Conservation (phyloP, 1,140 invertebrate genomes). For the Melitaea cinxia region DNA sequence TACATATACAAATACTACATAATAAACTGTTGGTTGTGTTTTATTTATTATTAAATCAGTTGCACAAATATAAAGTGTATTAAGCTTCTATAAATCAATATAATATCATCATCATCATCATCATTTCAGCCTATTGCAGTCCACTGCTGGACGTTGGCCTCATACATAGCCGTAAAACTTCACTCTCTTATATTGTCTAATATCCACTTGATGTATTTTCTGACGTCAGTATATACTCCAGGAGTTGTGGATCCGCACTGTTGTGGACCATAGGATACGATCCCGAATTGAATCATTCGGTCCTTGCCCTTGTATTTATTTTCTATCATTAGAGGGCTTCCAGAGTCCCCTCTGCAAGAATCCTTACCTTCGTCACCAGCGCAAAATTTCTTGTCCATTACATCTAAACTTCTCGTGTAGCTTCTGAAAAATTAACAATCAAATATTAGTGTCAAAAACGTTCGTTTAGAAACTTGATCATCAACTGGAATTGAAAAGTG, state of each 20-base stretch:
- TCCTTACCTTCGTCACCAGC: constrained; percentile 34
- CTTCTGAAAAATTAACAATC: neutral
- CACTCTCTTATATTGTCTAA: constrained; percentile 36
- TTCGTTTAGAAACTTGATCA: too few relatives aligned
- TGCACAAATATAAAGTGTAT: too few relatives aligned
- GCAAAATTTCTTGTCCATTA: constrained; percentile 32
- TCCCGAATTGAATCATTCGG: constrained; percentile 38
- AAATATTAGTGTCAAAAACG: neutral
- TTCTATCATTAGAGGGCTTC: constrained; percentile 42
- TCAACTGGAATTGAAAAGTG: neutral
- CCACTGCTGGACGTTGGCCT: too few relatives aligned
- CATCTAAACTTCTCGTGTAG: neutral
- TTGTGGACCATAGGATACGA: constrained; percentile 37
- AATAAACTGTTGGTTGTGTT: too few relatives aligned
- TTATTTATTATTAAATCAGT: too few relatives aligned
- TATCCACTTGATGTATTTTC: constrained; percentile 45
- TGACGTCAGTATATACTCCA: constrained; percentile 43
- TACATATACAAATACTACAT: too few relatives aligned
- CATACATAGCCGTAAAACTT: neutral
- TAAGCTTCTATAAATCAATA: too few relatives aligned
- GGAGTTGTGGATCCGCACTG: constrained; percentile 34
- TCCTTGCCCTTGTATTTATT: constrained; percentile 7
- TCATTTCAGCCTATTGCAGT: too few relatives aligned
- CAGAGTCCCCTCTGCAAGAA: constrained; percentile 45
- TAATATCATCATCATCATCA: too few relatives aligned